Conservation (phyloP, 2,888 invertebrate genomes). For the Hetaerina titia region DNA sequence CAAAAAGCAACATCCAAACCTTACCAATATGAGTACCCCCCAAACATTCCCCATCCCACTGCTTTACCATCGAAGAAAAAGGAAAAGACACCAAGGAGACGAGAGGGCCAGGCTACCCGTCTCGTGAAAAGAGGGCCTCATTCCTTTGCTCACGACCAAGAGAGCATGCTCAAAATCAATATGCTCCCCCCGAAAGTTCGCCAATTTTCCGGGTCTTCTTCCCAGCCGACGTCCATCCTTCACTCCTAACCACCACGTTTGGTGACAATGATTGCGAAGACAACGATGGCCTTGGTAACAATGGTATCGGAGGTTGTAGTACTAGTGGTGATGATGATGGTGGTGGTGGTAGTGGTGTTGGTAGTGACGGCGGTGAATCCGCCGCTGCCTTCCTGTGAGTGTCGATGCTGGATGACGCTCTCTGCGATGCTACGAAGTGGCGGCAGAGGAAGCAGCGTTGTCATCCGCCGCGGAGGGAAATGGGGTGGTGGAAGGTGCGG, state of each 20-base stretch:
- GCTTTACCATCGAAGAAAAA: too few relatives aligned
- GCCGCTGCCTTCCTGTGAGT: not conserved
- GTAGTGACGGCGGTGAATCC: not conserved
- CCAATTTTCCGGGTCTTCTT: not conserved
- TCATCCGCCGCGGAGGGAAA: not conserved
- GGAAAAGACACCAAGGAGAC: too few relatives aligned
- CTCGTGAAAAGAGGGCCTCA: too few relatives aligned
- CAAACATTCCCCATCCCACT: too few relatives aligned
- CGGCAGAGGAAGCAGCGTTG: not conserved
- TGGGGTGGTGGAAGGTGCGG: not conserved
- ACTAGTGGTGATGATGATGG: not conserved
- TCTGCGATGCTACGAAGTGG: not conserved
- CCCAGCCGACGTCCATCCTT: not conserved
- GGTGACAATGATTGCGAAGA: not conserved
- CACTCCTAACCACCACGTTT: not conserved
- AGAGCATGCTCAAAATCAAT: too few relatives aligned
- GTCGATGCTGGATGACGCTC: not conserved
- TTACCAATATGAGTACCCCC: too few relatives aligned
- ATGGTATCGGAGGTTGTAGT: too few relatives aligned
- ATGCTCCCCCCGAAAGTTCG: too few relatives aligned
- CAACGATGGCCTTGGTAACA: too few relatives aligned
- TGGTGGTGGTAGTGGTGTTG: not conserved
- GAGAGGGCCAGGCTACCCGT: too few relatives aligned
- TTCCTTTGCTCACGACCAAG: too few relatives aligned
- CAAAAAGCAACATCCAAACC: too few relatives aligned